phyloP scores from a whole-genome alignment of 2,113 vertebrate genomes.

The Marmota monax region DNA sequence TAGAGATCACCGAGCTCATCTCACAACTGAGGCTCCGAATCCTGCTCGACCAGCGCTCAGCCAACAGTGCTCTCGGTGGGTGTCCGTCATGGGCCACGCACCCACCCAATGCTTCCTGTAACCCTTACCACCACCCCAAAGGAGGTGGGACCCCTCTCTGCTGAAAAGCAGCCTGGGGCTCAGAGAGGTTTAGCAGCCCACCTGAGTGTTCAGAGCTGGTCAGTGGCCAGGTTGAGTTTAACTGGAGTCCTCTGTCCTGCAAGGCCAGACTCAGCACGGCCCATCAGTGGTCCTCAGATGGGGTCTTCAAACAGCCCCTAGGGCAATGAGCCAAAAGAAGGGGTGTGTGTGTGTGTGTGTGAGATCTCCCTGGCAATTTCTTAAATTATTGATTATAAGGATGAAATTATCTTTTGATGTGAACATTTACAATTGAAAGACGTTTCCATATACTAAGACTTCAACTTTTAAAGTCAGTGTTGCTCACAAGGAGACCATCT shows the following conservation, averaged over 20 bases:
- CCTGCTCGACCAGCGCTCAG: too few species aligned
- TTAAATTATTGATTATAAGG: not conserved
- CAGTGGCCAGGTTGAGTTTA: not conserved
- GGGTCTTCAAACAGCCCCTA: not conserved
- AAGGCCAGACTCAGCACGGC: too few species aligned
- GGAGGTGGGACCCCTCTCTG: not conserved
- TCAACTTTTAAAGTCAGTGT: not conserved
- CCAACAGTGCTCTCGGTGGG: too few species aligned
- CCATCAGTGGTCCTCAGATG: not conserved
- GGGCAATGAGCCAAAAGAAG: not conserved
- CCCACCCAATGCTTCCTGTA: fast-evolving
- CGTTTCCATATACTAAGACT: not conserved
- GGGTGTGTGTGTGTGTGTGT: not conserved
- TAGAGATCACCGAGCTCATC: too few species aligned
- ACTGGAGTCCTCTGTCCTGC: not conserved
- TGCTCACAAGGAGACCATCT: fast-evolving
- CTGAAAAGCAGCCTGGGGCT: too few species aligned
- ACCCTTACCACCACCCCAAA: fast-evolving
- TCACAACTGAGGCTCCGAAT: too few species aligned
- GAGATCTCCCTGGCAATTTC: not conserved
- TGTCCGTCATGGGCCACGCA: not conserved
- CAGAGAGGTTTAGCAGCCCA: fast-evolving
- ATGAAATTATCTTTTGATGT: not conserved
- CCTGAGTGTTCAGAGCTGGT: too few species aligned
- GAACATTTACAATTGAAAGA: not conserved